Evolutionary conservation across 2,797 vertebrate species (phyloP).

Genomic region (Cossypha heuglini): DNA sequence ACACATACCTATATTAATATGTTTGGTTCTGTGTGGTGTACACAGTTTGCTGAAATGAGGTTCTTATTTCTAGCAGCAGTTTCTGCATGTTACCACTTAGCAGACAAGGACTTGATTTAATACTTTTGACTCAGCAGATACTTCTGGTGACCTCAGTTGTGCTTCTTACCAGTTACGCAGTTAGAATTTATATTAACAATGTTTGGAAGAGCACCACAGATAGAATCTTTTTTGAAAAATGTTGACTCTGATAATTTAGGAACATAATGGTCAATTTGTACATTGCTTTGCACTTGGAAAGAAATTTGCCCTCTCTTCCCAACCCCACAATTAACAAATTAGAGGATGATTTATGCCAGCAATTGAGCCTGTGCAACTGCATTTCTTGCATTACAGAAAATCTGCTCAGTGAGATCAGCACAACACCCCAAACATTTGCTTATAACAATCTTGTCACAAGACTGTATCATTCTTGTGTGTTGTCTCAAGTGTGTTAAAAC

Average conservation of each 20-base stretch:
- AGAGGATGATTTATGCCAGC: slow-evolving; percentile 4
- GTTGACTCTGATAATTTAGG: background rate
- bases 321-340: background rate
- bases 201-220: slow-evolving; percentile 6
- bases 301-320: background rate
- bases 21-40: background rate
- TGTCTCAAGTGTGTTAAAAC: background rate
- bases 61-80: background rate
- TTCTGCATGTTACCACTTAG: background rate
- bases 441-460: background rate
- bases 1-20: rapidly evolving
- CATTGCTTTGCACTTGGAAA: background rate
- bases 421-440: background rate
- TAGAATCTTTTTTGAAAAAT: background rate
- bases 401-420: background rate
- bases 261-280: slow-evolving; percentile 9
- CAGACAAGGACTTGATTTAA: background rate
- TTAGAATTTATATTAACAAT: slow-evolving; percentile 1
- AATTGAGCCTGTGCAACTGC: background rate
- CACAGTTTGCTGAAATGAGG: background rate
- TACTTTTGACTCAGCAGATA: slow-evolving; percentile 37
- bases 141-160: background rate
- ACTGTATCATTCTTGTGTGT: background rate
- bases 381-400: slow-evolving; percentile 4
- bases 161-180: background rate